Percentiles rank a stretch among this genome's conserved stretches.
Conservation (phyloP, 2,113 vertebrate species). For the Dasypus novemcinctus region DNA sequence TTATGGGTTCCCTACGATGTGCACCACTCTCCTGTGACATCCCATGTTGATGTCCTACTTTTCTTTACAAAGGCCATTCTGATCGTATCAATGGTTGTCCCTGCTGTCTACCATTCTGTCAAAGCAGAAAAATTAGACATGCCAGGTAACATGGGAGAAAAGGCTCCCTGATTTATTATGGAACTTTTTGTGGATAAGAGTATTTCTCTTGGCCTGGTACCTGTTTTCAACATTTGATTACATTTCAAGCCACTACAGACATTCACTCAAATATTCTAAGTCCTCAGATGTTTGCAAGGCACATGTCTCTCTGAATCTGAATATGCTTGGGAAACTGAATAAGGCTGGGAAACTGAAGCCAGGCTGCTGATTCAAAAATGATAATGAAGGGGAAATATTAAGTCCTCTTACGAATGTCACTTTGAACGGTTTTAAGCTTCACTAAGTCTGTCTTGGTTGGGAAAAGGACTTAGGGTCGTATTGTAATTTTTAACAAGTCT, state of each 20-base stretch:
- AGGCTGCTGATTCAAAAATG: not conserved
- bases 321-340: not conserved
- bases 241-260: slow-evolving; percentile 78
- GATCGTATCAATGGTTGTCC: slow-evolving; percentile 21
- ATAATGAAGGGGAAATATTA: not conserved
- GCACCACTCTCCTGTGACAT: not conserved
- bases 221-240: slow-evolving; percentile 62
- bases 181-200: slow-evolving; percentile 70
- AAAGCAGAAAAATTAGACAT: slow-evolving; percentile 76
- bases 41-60: slow-evolving; percentile 42
- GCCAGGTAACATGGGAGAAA: slow-evolving; percentile 76
- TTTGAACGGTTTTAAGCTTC: not conserved
- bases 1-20: not conserved
- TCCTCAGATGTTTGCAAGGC: not conserved
- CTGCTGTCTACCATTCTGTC: slow-evolving; percentile 69
- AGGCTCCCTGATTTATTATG: slow-evolving; percentile 78
- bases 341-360: not conserved
- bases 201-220: slow-evolving; percentile 78
- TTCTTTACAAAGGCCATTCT: slow-evolving; percentile 61
- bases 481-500: not conserved
- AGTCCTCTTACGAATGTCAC: not conserved
- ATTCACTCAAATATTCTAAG: slow-evolving; percentile 38
- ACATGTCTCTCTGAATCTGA: not conserved
- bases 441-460: not conserved
- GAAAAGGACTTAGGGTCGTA: not conserved